Conservation (phyloP, 2,113 vertebrate species). For the Lanius ludovicianus region DNA sequence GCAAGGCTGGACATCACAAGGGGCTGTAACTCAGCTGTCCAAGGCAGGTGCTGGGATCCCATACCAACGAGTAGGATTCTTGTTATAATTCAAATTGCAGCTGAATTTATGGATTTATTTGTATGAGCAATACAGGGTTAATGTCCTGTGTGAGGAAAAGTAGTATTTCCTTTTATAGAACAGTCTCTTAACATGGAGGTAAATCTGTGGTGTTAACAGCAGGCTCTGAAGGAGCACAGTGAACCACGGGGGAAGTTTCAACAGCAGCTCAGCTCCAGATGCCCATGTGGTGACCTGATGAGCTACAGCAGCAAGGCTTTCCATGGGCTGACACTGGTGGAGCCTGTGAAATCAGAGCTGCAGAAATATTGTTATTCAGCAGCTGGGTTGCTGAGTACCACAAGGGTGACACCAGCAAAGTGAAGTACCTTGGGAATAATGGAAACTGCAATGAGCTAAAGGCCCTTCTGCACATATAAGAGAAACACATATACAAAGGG, state of each 20-base stretch:
- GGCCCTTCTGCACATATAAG: not conserved
- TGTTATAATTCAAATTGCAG: constrained; percentile 26
- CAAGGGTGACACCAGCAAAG: not conserved
- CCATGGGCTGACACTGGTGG: not conserved
- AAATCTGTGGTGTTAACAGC: not conserved
- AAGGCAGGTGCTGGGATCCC: not conserved
- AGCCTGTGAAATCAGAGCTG: not conserved
- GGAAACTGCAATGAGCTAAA: not conserved
- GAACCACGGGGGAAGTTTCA: not conserved
- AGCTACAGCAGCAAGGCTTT: not conserved
- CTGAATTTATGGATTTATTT: constrained; percentile 58
- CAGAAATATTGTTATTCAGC: not conserved
- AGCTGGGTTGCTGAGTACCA: not conserved
- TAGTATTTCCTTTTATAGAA: constrained; percentile 56
- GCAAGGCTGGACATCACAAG: not conserved
- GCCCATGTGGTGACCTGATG: not conserved
- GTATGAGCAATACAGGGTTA: constrained; percentile 55
- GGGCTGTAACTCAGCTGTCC: not conserved
- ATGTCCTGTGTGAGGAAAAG: constrained; percentile 55
- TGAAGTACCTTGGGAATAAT: not conserved
- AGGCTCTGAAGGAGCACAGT: not conserved
- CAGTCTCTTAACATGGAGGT: constrained; percentile 47
- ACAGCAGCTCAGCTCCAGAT: not conserved
- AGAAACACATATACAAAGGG: not conserved
- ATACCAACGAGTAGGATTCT: not conserved